A percentile compares a stretch with the other conserved stretches of the same genome.
Evolutionary conservation across 2,888 invertebrate species (phyloP).

Genomic region (Amiota mariae): DNA sequence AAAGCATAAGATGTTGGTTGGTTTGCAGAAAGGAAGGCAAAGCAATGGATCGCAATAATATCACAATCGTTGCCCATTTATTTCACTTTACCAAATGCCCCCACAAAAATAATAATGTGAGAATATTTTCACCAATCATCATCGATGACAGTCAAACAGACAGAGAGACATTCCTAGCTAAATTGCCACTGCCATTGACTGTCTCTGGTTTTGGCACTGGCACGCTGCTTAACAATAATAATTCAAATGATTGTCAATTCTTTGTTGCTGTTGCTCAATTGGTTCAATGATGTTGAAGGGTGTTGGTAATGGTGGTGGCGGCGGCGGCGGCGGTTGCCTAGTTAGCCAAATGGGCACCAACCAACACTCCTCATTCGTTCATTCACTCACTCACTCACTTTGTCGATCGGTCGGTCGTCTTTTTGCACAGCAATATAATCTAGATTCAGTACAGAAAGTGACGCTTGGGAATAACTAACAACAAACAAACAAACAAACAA

Average conservation of each 20-base stretch:
- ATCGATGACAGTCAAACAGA: not conserved
- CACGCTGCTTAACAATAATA: conserved; percentile 52
- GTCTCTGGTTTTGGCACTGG: not conserved
- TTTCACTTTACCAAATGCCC: conserved; percentile 53
- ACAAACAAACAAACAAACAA: no score
- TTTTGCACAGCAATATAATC: not conserved
- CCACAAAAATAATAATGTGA: conserved; percentile 36
- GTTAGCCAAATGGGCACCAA: conserved; percentile 24
- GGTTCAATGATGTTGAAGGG: not conserved
- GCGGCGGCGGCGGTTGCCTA: conserved; percentile 25
- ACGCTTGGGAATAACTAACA: not conserved
- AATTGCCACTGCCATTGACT: conserved; percentile 29
- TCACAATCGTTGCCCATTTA: conserved; percentile 57
- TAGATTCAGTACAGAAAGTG: not conserved
- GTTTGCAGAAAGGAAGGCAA: conserved; percentile 11
- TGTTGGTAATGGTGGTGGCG: conserved; percentile 5
- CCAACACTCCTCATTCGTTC: not conserved
- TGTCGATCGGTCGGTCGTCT: not conserved
- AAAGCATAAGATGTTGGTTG: conserved; percentile 12
- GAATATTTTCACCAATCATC: conserved; percentile 27
- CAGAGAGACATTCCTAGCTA: not conserved
- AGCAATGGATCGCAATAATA: conserved; percentile 32
- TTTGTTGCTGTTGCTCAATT: no score
- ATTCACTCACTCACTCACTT: not conserved
- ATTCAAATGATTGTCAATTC: conserved; percentile 56